These are phyloP conservation scores for Yponomeuta evonymella DNA, from an alignment of 2,888 invertebrate genomes.

Conservation along the genomic window DNA sequence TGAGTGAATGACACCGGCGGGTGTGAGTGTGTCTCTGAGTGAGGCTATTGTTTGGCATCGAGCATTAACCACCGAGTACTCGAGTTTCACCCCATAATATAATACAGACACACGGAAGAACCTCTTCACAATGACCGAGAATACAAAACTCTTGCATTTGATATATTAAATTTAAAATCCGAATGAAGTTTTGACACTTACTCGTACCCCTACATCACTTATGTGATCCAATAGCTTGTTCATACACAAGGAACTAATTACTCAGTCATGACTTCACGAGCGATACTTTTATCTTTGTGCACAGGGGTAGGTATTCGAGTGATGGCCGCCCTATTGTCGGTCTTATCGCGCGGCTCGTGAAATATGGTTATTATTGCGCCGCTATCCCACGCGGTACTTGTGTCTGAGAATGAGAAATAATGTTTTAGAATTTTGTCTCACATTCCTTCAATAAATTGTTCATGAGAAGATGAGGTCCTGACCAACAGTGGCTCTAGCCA, in stretches of 20 bases:
- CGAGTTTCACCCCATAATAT: not conserved
- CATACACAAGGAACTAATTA: not conserved
- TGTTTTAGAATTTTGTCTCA: not conserved
- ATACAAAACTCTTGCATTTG: not conserved
- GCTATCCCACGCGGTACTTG: not conserved
- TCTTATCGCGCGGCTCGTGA: not conserved
- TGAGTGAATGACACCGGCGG: not conserved
- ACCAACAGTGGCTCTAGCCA: not conserved
- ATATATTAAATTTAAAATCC: too few relatives aligned
- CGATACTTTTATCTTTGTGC: not conserved
- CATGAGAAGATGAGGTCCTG: not conserved
- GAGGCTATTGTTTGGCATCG: not conserved
- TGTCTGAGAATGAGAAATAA: not conserved
- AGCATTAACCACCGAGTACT: not conserved
- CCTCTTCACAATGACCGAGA: not conserved
- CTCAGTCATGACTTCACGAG: not conserved
- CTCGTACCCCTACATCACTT: too few relatives aligned
- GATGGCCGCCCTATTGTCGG: conserved; percentile 2
- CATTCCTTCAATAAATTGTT: not conserved
- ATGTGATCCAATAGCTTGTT: too few relatives aligned
- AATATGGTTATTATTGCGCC: conserved; percentile 1
- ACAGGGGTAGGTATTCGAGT: not conserved
- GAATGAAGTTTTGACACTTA: too few relatives aligned
- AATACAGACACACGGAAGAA: not conserved
- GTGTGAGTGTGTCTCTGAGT: not conserved